A percentile compares a stretch with the other conserved stretches of the same genome.
Conservation (phyloP, 1,140 invertebrate species). For the Atta colombica region DNA sequence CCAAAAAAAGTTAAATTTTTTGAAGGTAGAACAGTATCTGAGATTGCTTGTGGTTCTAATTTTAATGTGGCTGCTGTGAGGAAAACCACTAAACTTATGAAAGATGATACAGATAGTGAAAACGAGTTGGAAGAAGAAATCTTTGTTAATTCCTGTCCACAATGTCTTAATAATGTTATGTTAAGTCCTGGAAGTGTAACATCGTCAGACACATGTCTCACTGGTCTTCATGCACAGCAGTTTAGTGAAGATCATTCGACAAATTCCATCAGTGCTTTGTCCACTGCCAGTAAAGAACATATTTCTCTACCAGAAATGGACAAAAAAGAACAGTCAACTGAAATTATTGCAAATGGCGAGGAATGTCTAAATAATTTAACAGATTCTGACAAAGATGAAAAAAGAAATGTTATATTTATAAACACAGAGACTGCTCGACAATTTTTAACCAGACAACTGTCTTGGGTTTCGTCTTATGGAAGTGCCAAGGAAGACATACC, state of each 20-base stretch:
- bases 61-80: constrained; percentile 90
- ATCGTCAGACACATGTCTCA: constrained; percentile 86
- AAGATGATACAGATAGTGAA: constrained; percentile 88
- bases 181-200: constrained; percentile 82
- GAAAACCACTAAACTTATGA: constrained; percentile 87
- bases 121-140: constrained; percentile 88
- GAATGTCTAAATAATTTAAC: constrained; percentile 78
- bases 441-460: constrained; percentile 91
- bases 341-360: constrained; percentile 79
- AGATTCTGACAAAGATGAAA: constrained; percentile 87
- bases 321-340: constrained; percentile 68
- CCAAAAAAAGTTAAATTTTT: constrained; percentile 91
- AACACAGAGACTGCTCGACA: constrained; percentile 91
- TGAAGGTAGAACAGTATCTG: constrained; percentile 89
- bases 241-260: constrained; percentile 87
- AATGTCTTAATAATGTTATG: constrained; percentile 86
- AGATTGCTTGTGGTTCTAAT: constrained; percentile 89
- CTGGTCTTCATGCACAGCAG: constrained; percentile 84
- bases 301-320: constrained; percentile 63
- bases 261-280: constrained; percentile 86
- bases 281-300: constrained; percentile 84
- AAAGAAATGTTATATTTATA: constrained; percentile 90
- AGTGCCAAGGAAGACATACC: constrained; percentile 89
- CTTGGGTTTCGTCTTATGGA: constrained; percentile 89
- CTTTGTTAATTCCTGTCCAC: constrained; percentile 89